A percentile compares a stretch with the other conserved stretches of the same genome.
Conservation (phyloP, 2,888 invertebrate genomes). For the Troilus luridus region DNA sequence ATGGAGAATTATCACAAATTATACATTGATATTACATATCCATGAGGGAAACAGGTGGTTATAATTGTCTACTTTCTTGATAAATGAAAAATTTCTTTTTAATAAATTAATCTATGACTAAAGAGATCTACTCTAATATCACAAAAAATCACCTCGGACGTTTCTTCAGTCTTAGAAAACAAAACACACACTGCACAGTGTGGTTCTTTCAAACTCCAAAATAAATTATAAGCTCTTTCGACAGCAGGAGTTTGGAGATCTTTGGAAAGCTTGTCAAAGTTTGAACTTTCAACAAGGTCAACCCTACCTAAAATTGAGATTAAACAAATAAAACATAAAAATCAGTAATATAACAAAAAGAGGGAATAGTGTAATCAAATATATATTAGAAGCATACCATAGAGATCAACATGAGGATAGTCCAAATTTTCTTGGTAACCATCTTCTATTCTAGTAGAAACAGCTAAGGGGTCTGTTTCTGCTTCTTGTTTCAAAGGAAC, state of each 20-base stretch:
- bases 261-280: constrained; percentile 47
- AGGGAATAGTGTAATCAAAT: not conserved
- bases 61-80: no score
- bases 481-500: constrained; percentile 14
- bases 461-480: constrained; percentile 27
- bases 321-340: not conserved
- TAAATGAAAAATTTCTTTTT: not conserved
- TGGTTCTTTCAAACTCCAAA: constrained; percentile 72
- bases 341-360: not conserved
- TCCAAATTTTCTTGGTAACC: constrained; percentile 34
- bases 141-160: constrained; percentile 45
- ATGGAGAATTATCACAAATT: no score
- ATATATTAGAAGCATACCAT: not conserved
- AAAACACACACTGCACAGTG: constrained; percentile 75
- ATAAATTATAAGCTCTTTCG: constrained; percentile 70
- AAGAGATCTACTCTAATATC: no score
- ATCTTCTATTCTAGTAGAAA: constrained; percentile 34
- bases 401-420: constrained; percentile 47
- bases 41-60: no score
- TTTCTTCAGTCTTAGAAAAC: constrained; percentile 68
- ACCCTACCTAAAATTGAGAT: constrained; percentile 46
- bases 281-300: constrained; percentile 52
- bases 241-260: constrained; percentile 59
- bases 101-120: not conserved
- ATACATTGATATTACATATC: no score